A percentile compares a stretch with the other conserved stretches of the same genome.
These are phyloP conservation scores for Menidia beryllina DNA, from an alignment of 2,113 vertebrate species.

Conservation along the genomic window DNA sequence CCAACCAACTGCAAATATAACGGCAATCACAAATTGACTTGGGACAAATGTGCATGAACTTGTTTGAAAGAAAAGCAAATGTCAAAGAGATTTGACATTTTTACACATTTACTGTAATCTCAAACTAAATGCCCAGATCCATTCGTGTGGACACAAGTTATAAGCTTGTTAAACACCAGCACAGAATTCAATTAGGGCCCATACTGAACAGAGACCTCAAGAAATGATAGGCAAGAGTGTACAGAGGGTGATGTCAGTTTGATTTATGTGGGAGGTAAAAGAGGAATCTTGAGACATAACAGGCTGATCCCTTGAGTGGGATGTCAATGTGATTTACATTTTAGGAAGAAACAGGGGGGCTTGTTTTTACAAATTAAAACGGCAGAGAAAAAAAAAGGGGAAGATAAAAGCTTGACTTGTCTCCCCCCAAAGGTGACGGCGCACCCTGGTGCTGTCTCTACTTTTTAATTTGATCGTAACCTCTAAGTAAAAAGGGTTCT, in stretches of 20 bases:
- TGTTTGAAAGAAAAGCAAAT: constrained; percentile 41
- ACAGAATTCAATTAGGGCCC: constrained; percentile 73
- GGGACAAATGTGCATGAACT: constrained; percentile 17
- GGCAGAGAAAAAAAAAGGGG: constrained; percentile 30
- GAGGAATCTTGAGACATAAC: constrained; percentile 58
- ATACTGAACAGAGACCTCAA: constrained; percentile 40
- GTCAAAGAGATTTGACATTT: constrained; percentile 35
- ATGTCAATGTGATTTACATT: constrained; percentile 69
- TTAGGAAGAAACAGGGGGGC: constrained; percentile 35
- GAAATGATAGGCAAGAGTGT: constrained; percentile 31
- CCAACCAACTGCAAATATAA: constrained; percentile 16
- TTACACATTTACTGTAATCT: constrained; percentile 29
- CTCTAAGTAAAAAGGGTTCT: constrained; percentile 38
- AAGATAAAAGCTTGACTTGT: constrained; percentile 43
- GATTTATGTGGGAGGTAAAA: constrained; percentile 69
- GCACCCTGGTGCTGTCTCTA: constrained; percentile 46
- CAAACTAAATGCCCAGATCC: neutral
- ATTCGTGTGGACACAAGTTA: neutral
- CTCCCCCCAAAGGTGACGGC: constrained; percentile 33
- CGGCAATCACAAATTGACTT: constrained; percentile 11
- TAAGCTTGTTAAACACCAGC: constrained; percentile 56
- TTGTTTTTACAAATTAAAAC: constrained; percentile 54
- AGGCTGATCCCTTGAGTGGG: constrained; percentile 48
- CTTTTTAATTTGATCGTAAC: constrained; percentile 64
- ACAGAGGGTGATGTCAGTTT: constrained; percentile 53